A percentile compares a stretch with the other conserved stretches of the same genome.
Evolutionary conservation across 2,797 vertebrate species (phyloP).

Genomic region (Momotus momota): DNA sequence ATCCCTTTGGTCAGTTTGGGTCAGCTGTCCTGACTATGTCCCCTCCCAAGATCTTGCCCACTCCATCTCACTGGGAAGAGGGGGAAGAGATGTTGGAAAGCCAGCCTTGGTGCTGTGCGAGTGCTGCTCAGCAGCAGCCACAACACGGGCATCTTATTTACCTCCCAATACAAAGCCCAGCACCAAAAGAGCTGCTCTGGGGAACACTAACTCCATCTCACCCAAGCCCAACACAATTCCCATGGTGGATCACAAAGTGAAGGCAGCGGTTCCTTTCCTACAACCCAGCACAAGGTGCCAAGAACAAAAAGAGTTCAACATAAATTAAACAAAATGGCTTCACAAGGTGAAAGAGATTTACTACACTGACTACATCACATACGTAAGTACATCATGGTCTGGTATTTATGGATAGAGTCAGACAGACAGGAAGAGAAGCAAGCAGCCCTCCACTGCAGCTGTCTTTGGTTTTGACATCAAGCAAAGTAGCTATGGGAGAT

Average conservation of each 20-base stretch:
- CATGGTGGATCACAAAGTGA: background rate
- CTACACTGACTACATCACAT: background rate
- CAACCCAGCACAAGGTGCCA: background rate
- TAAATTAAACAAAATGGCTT: background rate
- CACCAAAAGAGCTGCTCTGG: too few species aligned
- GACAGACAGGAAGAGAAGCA: background rate
- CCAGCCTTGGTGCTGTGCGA: too few species aligned
- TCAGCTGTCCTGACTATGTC: too few species aligned
- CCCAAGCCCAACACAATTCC: too few species aligned
- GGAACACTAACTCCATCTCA: too few species aligned
- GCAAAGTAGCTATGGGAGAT: background rate
- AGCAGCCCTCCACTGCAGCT: background rate
- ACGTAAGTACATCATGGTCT: rapidly evolving
- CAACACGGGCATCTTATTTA: too few species aligned
- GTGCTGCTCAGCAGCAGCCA: too few species aligned
- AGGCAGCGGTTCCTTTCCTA: background rate
- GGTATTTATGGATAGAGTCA: background rate
- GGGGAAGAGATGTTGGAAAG: too few species aligned
- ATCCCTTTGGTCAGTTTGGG: too few species aligned
- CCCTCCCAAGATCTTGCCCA: too few species aligned
- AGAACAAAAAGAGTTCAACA: background rate
- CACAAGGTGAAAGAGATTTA: background rate
- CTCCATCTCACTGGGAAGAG: too few species aligned
- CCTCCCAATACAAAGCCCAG: too few species aligned
- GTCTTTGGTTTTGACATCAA: background rate